These are phyloP conservation scores for human DNA, from an alignment of 2,113 vertebrate species.

Conservation along the genomic window DNA sequence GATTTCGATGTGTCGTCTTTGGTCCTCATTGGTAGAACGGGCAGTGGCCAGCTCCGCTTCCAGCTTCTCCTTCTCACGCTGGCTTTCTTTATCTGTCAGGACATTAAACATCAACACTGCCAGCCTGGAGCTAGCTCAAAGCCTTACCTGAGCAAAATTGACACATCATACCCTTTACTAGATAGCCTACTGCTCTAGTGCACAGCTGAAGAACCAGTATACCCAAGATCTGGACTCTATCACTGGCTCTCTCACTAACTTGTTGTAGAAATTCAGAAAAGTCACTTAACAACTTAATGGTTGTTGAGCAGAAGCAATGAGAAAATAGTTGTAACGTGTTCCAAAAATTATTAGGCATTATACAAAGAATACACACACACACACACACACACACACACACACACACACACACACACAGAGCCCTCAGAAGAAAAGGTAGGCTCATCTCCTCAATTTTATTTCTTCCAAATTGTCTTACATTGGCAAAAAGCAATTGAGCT, in stretches of 20 bases:
- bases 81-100: slow-evolving; percentile 92
- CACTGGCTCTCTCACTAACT: not conserved
- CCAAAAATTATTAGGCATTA: not conserved
- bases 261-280: slow-evolving; percentile 5
- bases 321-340: not conserved
- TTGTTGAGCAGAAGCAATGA: not conserved
- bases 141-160: slow-evolving; percentile 35
- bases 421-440: not conserved
- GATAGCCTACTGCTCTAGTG: not conserved
- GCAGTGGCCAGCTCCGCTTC: slow-evolving; percentile 94
- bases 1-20: slow-evolving; percentile 98
- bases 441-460: not conserved
- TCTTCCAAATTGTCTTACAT: not conserved
- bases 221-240: not conserved
- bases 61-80: slow-evolving; percentile 96
- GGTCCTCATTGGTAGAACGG: slow-evolving; percentile 95
- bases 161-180: not conserved
- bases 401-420: not conserved
- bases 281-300: not conserved
- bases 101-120: slow-evolving; percentile 39
- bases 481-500: not conserved
- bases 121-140: slow-evolving; percentile 3
- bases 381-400: not conserved
- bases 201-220: not conserved
- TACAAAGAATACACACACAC: not conserved